Conservation (phyloP, 2,888 invertebrate genomes). For the Ariolimax columbianus region DNA sequence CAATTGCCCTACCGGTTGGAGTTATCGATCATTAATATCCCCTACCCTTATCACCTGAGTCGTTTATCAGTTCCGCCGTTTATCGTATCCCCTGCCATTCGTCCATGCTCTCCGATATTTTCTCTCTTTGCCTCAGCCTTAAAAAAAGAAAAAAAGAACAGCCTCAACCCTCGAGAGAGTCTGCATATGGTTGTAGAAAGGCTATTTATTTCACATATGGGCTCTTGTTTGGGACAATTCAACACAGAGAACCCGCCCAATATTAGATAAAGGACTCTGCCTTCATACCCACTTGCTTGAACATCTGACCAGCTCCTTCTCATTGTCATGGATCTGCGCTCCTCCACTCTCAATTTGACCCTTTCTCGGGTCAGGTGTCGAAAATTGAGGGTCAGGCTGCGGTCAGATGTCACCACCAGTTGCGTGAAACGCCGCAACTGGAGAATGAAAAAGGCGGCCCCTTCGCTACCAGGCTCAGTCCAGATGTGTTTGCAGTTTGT, state of each 20-base stretch:
- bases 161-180: too few relatives aligned
- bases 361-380: constrained; percentile 3
- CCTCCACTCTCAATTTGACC: neutral
- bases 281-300: neutral
- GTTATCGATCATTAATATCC: too few relatives aligned
- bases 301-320: neutral
- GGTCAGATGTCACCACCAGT: neutral
- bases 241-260: neutral
- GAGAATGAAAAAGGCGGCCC: neutral
- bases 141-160: too few relatives aligned
- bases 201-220: too few relatives aligned
- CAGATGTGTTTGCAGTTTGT: too few relatives aligned
- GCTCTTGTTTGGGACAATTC: neutral
- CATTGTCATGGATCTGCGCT: neutral
- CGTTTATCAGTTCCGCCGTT: too few relatives aligned
- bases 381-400: neutral
- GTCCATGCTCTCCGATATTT: too few relatives aligned
- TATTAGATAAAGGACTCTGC: neutral
- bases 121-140: too few relatives aligned
- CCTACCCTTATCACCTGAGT: too few relatives aligned
- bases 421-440: neutral
- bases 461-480: neutral
- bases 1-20: too few relatives aligned
- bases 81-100: too few relatives aligned
- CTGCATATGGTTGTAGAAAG: too few relatives aligned